Evolutionary conservation across 2,797 vertebrate species (phyloP).

Genomic region (Enteromius treurensis): DNA sequence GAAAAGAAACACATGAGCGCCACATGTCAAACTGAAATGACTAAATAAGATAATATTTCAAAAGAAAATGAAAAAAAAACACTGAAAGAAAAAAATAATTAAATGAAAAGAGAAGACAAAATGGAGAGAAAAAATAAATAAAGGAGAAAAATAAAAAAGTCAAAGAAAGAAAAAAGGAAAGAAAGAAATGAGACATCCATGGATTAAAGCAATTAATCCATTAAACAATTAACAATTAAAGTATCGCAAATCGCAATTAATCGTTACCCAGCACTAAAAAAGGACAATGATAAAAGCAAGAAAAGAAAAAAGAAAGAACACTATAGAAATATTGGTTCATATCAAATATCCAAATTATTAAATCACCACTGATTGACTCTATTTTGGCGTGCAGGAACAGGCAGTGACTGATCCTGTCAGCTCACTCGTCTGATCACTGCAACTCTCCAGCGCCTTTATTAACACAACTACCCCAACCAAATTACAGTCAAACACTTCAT

Average conservation of each 20-base stretch:
- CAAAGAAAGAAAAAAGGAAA: not conserved
- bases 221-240: too few species aligned
- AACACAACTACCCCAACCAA: constrained; percentile 60
- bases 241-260: too few species aligned
- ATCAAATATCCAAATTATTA: not conserved
- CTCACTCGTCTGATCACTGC: constrained; percentile 54
- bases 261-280: too few species aligned
- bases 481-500: constrained; percentile 13
- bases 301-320: not conserved
- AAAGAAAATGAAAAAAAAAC: not conserved
- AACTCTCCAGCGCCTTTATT: constrained; percentile 63
- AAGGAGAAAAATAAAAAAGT: not conserved
- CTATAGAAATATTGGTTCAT: not conserved
- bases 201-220: too few species aligned
- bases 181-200: too few species aligned
- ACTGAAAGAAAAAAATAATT: not conserved
- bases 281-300: not conserved
- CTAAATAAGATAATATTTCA: not conserved
- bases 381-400: not conserved
- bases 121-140: too few species aligned
- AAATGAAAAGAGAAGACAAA: not conserved
- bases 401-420: constrained; percentile 30
- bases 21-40: not conserved
- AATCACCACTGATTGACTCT: not conserved
- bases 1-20: not conserved